Base-by-base conservation (phyloP, 2,888 invertebrate species). In the Drosophila hamatofila region DNA sequence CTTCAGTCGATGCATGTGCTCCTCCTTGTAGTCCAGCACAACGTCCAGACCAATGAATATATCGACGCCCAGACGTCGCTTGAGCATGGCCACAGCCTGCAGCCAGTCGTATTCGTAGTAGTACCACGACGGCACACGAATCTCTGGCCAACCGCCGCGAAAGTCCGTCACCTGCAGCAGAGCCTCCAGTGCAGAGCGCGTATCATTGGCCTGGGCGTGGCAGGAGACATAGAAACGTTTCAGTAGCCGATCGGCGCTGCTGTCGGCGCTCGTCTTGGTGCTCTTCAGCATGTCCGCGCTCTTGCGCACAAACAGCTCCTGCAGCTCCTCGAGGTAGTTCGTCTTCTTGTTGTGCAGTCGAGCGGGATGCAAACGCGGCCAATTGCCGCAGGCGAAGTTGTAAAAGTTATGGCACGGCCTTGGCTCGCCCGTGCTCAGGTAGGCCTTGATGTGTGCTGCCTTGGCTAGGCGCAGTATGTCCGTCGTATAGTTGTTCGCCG, bases 361-460 rank as follows among this genome's bases (percentile, higher is more conserved):
- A 0, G 92, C 83, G 2, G 91, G 90, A 64, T 92, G 89, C 18
- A 88, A 27, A 11, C 82, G 88, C 0, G 80, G 63, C 92, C 92
- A 92, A 25, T 88, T 92, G 44, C 92, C 93, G 35, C 92, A 92
- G 18, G 92, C 93, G 58, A 87, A 92, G 54, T 88, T 81, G 54
- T 92, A 92, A 44, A 92, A 92, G 71, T 92, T 88, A 21, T 78
- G 72, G 61, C 92, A 92, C 0, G 91, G 84, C 37, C 59, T 42
- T 5, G 48, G 51, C 2, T 69, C 55, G 0, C 79, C 81, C 25
- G 86, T 81, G 35, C 80, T 81, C 61, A 92, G 76, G 57, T 91
- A 92, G 14, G 89, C 87, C 51, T 81, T 89, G 16, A 92, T 88
- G 58, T 91, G 90, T 0, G 88, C 84, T 0, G 91, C 91, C 68